Conservation (phyloP, 2,113 vertebrate genomes). For the Deroptyus accipitrinus region DNA sequence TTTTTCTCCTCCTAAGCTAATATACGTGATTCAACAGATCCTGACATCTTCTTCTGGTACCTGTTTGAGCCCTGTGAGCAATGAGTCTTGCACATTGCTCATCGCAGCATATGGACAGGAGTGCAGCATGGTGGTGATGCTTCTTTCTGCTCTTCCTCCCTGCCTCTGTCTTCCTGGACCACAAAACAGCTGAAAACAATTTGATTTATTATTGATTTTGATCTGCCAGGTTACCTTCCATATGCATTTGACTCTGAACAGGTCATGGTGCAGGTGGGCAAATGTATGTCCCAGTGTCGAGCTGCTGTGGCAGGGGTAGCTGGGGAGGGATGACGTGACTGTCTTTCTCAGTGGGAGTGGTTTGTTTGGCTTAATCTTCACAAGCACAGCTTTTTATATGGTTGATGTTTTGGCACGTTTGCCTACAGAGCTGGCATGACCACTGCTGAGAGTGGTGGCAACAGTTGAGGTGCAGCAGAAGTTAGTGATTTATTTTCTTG, state of each 20-base stretch:
- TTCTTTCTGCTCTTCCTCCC: background rate
- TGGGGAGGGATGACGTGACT: background rate
- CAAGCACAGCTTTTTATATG: rapidly evolving
- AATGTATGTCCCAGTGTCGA: rapidly evolving
- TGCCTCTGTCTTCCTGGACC: no score
- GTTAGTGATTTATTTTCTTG: rapidly evolving
- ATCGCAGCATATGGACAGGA: rapidly evolving
- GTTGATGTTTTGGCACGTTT: background rate
- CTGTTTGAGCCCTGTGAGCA: background rate
- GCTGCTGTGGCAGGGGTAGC: background rate
- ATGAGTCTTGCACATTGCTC: background rate
- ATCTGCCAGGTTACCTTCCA: background rate
- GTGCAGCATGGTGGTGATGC: rapidly evolving
- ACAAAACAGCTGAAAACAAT: background rate
- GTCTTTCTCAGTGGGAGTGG: no score
- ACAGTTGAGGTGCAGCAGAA: background rate
- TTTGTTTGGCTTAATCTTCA: background rate
- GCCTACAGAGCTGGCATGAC: background rate
- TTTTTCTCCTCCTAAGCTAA: background rate
- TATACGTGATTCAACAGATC: rapidly evolving
- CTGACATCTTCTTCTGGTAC: rapidly evolving
- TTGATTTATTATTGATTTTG: background rate
- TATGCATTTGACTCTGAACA: background rate
- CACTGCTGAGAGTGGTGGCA: rapidly evolving
- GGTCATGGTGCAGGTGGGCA: background rate